A percentile compares a stretch with the other conserved stretches of the same genome.
These are phyloP conservation scores for Drosophila navojoa DNA, from an alignment of 1,140 invertebrate genomes.

Conservation along the genomic window DNA sequence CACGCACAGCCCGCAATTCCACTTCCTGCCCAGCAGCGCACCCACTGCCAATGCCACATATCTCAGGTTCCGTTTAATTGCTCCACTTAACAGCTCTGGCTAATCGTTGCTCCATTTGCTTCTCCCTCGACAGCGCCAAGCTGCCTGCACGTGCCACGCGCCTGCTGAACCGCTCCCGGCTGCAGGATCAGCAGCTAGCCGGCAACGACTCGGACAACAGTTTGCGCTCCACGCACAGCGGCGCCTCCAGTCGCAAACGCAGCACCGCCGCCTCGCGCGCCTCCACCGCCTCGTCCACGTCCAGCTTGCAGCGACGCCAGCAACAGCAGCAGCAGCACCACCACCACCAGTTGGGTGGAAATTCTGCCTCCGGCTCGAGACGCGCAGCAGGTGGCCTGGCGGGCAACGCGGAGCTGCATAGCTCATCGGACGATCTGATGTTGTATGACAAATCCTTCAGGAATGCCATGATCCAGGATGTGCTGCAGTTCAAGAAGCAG, in stretches of 20 bases:
- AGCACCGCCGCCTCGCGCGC: constrained; percentile 70
- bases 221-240: constrained; percentile 65
- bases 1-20: constrained; percentile 25
- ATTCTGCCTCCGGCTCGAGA: constrained; percentile 27
- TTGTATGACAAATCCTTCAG: constrained; percentile 83
- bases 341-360: not conserved
- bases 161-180: constrained; percentile 78
- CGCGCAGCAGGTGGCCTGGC: constrained; percentile 22
- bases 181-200: constrained; percentile 69
- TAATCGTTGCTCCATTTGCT: not conserved
- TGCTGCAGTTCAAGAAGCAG: constrained; percentile 88
- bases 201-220: constrained; percentile 77
- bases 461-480: constrained; percentile 87
- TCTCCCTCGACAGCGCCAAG: constrained; percentile 67
- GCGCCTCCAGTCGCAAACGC: constrained; percentile 52
- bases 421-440: constrained; percentile 84
- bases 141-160: constrained; percentile 81
- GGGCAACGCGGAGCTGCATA: constrained; percentile 68
- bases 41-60: constrained; percentile 66
- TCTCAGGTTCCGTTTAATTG: constrained; percentile 56
- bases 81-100: not conserved
- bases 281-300: constrained; percentile 71
- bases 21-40: constrained; percentile 60
- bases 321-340: constrained; percentile 38
- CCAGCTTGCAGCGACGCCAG: constrained; percentile 69